A percentile compares a stretch with the other conserved stretches of the same genome.
Conservation (phyloP, 2,797 vertebrate species). For the Tokudaia muenninki region DNA sequence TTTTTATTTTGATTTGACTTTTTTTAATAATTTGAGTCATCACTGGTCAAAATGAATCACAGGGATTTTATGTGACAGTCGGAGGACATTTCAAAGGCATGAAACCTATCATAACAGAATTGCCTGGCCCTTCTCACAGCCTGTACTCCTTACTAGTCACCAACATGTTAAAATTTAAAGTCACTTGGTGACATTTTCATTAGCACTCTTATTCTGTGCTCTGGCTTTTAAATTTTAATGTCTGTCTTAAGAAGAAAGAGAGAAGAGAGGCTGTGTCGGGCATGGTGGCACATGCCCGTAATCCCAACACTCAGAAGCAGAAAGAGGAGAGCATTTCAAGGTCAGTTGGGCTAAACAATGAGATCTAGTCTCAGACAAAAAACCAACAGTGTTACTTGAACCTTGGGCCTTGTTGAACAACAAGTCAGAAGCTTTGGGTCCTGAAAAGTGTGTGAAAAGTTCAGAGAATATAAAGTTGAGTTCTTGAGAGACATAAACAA, state of each 20-base stretch:
- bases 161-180: slow-evolving; percentile 62
- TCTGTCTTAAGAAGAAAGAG: slow-evolving; percentile 44
- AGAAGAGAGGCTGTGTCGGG: neutral
- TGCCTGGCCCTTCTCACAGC: neutral
- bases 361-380: neutral
- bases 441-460: neutral
- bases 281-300: neutral
- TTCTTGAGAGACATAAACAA: neutral
- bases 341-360: neutral
- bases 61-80: neutral
- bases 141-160: slow-evolving; percentile 13
- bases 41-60: slow-evolving; percentile 50
- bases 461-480: neutral
- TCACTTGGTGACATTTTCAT: slow-evolving; percentile 70
- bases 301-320: neutral
- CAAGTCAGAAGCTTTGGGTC: neutral
- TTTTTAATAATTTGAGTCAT: slow-evolving; percentile 58
- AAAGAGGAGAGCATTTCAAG: neutral
- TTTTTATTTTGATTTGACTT: neutral
- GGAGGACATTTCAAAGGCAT: slow-evolving; percentile 56
- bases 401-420: neutral
- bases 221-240: slow-evolving; percentile 71
- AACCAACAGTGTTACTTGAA: neutral
- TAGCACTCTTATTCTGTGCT: slow-evolving; percentile 56
- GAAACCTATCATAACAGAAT: neutral